These are phyloP conservation scores for Miichthys miiuy DNA, from an alignment of 2,797 vertebrate species.

Conservation along the genomic window DNA sequence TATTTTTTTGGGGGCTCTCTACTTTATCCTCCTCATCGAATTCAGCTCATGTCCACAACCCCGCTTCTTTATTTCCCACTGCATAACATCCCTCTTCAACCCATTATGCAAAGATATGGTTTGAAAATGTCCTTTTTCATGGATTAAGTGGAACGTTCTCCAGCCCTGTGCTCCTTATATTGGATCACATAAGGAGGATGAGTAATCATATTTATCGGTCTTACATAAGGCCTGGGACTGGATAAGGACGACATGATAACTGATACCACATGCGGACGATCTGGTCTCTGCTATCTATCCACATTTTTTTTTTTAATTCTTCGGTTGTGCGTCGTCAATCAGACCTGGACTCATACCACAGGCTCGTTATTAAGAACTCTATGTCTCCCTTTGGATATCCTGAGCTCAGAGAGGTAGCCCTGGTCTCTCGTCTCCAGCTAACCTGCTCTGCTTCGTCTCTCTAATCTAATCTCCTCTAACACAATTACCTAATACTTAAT, in stretches of 20 bases:
- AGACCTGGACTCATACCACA: conserved; percentile 8
- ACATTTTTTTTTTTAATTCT: background rate
- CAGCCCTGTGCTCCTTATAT: background rate
- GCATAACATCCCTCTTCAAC: background rate
- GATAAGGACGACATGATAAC: conserved; percentile 15
- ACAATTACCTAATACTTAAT: conserved; percentile 80
- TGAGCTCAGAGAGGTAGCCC: conserved; percentile 15
- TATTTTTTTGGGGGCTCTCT: too few species aligned
- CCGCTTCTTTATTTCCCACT: background rate
- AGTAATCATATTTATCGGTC: conserved; percentile 43
- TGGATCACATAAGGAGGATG: conserved; percentile 36
- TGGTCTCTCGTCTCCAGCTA: conserved; percentile 22
- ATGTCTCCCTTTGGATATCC: background rate
- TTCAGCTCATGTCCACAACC: background rate
- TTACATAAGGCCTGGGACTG: conserved; percentile 33
- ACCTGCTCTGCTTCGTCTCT: conserved; percentile 29
- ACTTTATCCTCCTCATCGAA: background rate
- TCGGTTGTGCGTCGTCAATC: background rate
- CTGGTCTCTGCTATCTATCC: background rate
- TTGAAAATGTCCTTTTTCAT: background rate
- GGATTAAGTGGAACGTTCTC: conserved; percentile 13
- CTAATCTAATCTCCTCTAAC: conserved; percentile 79
- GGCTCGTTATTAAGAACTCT: background rate
- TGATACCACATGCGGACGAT: conserved; percentile 17
- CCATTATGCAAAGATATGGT: background rate